Conservation (phyloP, 2,888 invertebrate species). For the Synergus laeviventris region DNA sequence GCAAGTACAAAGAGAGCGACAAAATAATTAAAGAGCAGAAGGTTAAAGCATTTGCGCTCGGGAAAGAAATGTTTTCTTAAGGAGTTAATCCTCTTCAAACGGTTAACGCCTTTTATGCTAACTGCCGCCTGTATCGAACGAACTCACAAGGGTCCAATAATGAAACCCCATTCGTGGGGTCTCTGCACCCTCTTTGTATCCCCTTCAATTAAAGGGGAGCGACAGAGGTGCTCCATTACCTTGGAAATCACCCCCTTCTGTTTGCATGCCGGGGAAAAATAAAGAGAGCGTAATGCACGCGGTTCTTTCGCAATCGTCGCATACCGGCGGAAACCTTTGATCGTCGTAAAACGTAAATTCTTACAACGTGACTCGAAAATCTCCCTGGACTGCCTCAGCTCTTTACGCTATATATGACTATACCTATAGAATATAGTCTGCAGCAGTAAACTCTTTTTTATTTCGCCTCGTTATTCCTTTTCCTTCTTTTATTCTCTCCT, state of each 20-base stretch:
- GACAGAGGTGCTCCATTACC: slow-evolving; percentile 55
- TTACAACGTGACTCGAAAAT: slow-evolving; percentile 39
- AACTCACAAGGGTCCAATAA: slow-evolving; percentile 53
- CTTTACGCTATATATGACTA: slow-evolving; percentile 18
- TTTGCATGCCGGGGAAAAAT: slow-evolving; percentile 47
- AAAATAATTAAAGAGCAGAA: slow-evolving; percentile 37
- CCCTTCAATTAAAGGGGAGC: slow-evolving; percentile 59
- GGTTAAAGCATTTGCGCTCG: slow-evolving; percentile 44
- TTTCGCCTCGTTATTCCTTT: slow-evolving; percentile 33
- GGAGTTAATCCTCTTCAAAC: slow-evolving; percentile 51
- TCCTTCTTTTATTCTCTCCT: slow-evolving; percentile 33
- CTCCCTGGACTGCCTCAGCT: not conserved
- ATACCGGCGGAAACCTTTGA: slow-evolving; percentile 41
- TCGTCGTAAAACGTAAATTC: slow-evolving; percentile 39
- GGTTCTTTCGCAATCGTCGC: slow-evolving; percentile 36
- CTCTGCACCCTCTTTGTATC: slow-evolving; percentile 49
- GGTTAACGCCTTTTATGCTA: slow-evolving; percentile 53
- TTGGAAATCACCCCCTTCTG: slow-evolving; percentile 55
- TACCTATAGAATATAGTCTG: slow-evolving; percentile 32
- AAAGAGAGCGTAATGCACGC: slow-evolving; percentile 37
- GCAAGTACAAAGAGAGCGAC: slow-evolving; percentile 35
- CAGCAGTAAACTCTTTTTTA: slow-evolving; percentile 34
- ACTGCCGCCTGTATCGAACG: slow-evolving; percentile 48
- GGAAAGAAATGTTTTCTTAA: slow-evolving; percentile 48
- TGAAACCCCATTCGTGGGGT: slow-evolving; percentile 48